phyloP scores from a whole-genome alignment of 1,140 invertebrate species.

The Aphelinus atriplicis region DNA sequence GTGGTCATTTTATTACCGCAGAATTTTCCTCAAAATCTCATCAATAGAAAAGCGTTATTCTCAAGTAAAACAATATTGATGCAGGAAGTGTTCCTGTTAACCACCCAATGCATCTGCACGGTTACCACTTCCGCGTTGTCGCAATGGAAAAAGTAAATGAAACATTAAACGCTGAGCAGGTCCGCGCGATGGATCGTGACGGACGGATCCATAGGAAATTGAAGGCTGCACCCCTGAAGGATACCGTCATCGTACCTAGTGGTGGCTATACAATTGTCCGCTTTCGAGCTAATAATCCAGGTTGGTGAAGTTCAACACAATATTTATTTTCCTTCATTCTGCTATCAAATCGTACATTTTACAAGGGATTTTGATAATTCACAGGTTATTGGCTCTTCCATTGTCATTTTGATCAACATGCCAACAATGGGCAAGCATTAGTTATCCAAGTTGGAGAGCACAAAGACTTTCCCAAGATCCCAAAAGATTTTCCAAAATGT shows the following conservation, averaged over 20 bases:
- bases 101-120: slow-evolving; percentile 89
- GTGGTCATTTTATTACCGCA: background rate
- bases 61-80: background rate
- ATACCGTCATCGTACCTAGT: slow-evolving; percentile 89
- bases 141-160: slow-evolving; percentile 75
- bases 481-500: slow-evolving; percentile 61
- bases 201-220: slow-evolving; percentile 83
- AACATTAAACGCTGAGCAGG: slow-evolving; percentile 74
- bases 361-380: background rate
- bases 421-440: slow-evolving; percentile 64
- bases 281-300: slow-evolving; percentile 15
- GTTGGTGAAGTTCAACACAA: background rate
- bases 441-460: slow-evolving; percentile 62
- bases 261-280: slow-evolving; percentile 82
- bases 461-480: slow-evolving; percentile 54
- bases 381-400: slow-evolving; percentile 66
- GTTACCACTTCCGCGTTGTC: slow-evolving; percentile 83
- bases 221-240: slow-evolving; percentile 80
- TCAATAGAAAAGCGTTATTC: background rate
- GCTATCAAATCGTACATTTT: slow-evolving; percentile 32
- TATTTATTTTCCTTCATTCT: background rate
- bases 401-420: slow-evolving; percentile 66
- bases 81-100: slow-evolving; percentile 68
- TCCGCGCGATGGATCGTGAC: slow-evolving; percentile 74
- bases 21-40: background rate